Percentiles rank a stretch among this genome's conserved stretches.
phyloP scores from a whole-genome alignment of 2,797 vertebrate species.

The Perdix hodgsoniae region DNA sequence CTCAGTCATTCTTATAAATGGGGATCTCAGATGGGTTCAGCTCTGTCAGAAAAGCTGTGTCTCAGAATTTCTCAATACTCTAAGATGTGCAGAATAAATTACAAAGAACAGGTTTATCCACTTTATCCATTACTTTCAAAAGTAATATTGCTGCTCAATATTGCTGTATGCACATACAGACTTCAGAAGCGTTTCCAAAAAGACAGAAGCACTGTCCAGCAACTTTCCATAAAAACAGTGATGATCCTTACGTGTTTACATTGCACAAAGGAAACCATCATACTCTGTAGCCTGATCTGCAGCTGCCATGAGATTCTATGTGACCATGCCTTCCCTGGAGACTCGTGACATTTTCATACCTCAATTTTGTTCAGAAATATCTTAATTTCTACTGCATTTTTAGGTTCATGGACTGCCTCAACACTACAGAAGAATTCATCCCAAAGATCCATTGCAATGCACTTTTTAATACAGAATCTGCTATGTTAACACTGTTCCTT shows the following conservation, averaged over 20 bases:
- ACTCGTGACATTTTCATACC: background rate
- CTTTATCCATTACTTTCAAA: background rate
- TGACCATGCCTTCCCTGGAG: background rate
- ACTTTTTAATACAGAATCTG: background rate
- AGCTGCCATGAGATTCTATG: background rate
- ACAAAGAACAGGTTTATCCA: background rate
- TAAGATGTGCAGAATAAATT: background rate
- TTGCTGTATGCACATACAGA: background rate
- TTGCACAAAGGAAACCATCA: background rate
- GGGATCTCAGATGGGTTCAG: background rate
- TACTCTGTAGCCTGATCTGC: background rate
- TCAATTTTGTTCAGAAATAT: background rate
- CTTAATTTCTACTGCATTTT: background rate
- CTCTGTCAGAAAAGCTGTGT: background rate
- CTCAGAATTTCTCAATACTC: background rate
- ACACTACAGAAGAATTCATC: background rate
- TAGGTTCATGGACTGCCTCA: background rate
- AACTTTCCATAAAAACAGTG: background rate
- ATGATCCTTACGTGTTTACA: background rate
- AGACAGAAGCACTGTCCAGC: background rate
- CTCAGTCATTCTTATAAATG: constrained; percentile 57
- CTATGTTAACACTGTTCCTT: background rate
- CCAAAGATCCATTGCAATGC: background rate
- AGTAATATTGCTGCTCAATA: background rate
- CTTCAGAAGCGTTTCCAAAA: background rate